Evolutionary conservation across 1,140 invertebrate genomes (phyloP), one percentile per base, ranked within the genome.

Genomic region (Drosophila persimilis): DNA sequence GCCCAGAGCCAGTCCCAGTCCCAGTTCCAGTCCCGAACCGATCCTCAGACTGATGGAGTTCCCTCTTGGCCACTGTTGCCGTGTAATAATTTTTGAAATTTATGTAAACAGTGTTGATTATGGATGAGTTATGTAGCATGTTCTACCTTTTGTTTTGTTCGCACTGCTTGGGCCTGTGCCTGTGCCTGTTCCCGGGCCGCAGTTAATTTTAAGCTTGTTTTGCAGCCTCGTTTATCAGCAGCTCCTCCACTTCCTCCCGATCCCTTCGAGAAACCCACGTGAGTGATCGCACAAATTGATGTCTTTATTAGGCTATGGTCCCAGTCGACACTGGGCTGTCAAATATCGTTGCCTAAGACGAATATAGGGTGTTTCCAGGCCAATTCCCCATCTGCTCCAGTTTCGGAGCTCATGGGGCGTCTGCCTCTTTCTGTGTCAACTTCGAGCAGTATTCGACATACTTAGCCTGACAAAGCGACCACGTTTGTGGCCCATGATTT

Each of bases 81-180:
- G 81, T 80, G 81, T 85, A 85, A 85, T 86, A 83, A 88, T 86
- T 86, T 88, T 83, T 88, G 79, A 83, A 88, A 88, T 88, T 88
- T 88, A 88, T 88, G 83, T 88, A 88, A 88, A 88, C 83, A 88
- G 83, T 88, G 83, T 88, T 88, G 83, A 88, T 88, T 88, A 88
- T 88, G 83, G 83, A 88, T 88, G 83, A 88, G 83, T 88, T 88
- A 88, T 88, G 83, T 88, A 79, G 78, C 78, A 81, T 88, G 83
- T 86, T 86, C 83, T 86, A 83, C 83, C 71, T 66, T 81, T 81
- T 86, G 77, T 81, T 81, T 70, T 83, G 66, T 77, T 81, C 78
- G 71, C 80, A 83, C 74, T 83, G 79, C 74, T 69, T 11, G 11
- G 56, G 51, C 63, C 44, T 5, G 24, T 4, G 24, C 24, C 24